These are phyloP conservation scores for Rousettus leschenaultii DNA, from an alignment of 2,113 vertebrate genomes.

Conservation along the genomic window DNA sequence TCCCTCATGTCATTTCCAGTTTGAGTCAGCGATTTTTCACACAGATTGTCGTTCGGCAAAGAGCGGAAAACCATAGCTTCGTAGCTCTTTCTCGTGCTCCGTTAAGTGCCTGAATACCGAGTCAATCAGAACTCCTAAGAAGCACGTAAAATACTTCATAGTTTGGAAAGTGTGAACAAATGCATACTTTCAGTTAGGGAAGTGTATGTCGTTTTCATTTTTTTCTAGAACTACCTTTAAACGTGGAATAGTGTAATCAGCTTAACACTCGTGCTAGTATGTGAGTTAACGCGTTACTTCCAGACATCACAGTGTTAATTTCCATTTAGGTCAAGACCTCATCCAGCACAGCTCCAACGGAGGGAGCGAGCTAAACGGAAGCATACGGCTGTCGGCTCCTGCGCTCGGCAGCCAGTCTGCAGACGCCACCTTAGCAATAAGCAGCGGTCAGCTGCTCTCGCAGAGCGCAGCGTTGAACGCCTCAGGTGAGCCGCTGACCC, in stretches of 20 bases:
- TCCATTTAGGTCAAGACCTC: conserved; percentile 87
- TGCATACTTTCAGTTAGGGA: too few species aligned
- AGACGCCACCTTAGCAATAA: conserved; percentile 85
- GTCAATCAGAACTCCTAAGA: not conserved
- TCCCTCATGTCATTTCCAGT: not conserved
- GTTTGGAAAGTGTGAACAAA: not conserved
- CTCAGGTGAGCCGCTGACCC: conserved; percentile 47
- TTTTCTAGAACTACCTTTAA: too few species aligned
- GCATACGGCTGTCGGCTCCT: conserved; percentile 84
- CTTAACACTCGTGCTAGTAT: not conserved
- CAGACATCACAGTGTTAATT: not conserved
- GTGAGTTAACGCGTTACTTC: not conserved
- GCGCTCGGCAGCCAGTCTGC: conserved; percentile 79
- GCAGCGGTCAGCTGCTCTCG: conserved; percentile 90
- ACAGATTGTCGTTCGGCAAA: not conserved
- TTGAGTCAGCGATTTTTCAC: not conserved
- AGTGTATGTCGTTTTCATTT: not conserved
- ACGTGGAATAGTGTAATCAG: too few species aligned
- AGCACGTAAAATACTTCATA: not conserved
- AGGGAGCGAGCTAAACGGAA: conserved; percentile 83
- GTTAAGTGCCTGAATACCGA: accelerated
- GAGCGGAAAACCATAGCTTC: not conserved
- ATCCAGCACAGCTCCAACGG: conserved; percentile 83
- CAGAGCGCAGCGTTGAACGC: conserved; percentile 80
- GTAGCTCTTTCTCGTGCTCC: accelerated